A percentile compares a stretch with the other conserved stretches of the same genome.
Evolutionary conservation across 2,797 vertebrate species (phyloP).

Genomic region (Apogon talboti): DNA sequence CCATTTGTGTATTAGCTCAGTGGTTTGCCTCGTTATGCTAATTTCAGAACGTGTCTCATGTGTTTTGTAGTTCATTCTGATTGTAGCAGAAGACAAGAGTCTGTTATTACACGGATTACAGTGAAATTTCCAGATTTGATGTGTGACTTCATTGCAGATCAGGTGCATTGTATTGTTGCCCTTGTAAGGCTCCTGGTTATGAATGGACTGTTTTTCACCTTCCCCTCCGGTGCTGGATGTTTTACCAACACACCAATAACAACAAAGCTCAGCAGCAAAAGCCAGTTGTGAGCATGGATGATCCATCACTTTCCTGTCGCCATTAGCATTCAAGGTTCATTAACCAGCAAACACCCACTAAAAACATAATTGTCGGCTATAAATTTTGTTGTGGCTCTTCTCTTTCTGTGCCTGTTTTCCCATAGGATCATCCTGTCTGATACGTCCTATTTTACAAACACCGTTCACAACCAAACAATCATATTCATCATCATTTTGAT

Average conservation of each 20-base stretch:
- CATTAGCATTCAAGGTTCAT: slow-evolving; percentile 77
- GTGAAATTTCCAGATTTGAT: slow-evolving; percentile 30
- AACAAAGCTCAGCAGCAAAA: slow-evolving; percentile 42
- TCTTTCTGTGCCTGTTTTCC: slow-evolving; percentile 5
- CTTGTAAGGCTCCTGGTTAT: slow-evolving; percentile 6
- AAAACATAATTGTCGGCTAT: slow-evolving; percentile 66
- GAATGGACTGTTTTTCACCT: slow-evolving; percentile 21
- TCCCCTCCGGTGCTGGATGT: slow-evolving; percentile 35
- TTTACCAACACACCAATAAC: slow-evolving; percentile 60
- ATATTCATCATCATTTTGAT: slow-evolving; percentile 3
- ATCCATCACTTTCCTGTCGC: slow-evolving; percentile 68
- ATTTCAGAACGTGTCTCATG: slow-evolving; percentile 45
- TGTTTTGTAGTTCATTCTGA: slow-evolving; percentile 20
- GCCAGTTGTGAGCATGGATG: slow-evolving; percentile 42
- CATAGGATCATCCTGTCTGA: slow-evolving; percentile 11
- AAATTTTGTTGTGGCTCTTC: slow-evolving; percentile 48
- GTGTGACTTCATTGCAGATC: slow-evolving; percentile 11
- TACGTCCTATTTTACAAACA: neutral
- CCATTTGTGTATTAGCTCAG: slow-evolving; percentile 55
- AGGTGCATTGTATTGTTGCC: slow-evolving; percentile 14
- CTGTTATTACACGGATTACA: slow-evolving; percentile 38
- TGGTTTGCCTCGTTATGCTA: slow-evolving; percentile 52
- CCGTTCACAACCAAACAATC: neutral
- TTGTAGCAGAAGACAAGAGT: slow-evolving; percentile 13
- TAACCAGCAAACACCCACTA: slow-evolving; percentile 66